Evolutionary conservation across 2,113 vertebrate species (phyloP).

Genomic region (Chlamydotis undulata): DNA sequence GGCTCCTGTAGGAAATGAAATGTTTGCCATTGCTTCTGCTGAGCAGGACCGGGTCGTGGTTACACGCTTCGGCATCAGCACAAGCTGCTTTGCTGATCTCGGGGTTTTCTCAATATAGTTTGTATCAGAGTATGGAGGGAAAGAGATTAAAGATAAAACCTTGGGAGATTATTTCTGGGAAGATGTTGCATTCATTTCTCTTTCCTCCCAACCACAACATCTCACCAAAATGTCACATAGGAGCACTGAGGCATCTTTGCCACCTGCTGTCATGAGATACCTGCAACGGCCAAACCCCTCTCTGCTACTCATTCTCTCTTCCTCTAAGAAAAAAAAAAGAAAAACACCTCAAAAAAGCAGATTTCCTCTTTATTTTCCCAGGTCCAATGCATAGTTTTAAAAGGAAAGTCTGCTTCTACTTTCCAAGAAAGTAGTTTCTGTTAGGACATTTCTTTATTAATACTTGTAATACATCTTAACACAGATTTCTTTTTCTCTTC

Average conservation of each 20-base stretch:
- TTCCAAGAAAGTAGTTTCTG: not conserved
- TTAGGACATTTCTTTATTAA: not conserved
- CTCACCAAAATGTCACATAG: not conserved
- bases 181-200: not conserved
- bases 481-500: not conserved
- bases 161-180: not conserved
- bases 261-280: not conserved
- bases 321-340: not conserved
- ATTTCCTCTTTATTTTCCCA: not conserved
- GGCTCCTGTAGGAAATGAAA: not conserved
- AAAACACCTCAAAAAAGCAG: not conserved
- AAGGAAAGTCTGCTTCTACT: not conserved
- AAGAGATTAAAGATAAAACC: not conserved
- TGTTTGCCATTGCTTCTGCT: accelerated
- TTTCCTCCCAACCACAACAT: not conserved
- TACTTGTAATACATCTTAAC: not conserved
- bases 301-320: not conserved
- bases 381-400: not conserved
- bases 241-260: not conserved
- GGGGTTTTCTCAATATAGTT: not conserved
- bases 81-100: not conserved
- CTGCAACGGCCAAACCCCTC: not conserved
- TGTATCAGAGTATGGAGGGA: not conserved
- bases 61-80: not conserved
- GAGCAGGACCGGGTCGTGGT: not conserved